phyloP scores from a whole-genome alignment of 2,888 invertebrate species.

The Harmothoe impar region DNA sequence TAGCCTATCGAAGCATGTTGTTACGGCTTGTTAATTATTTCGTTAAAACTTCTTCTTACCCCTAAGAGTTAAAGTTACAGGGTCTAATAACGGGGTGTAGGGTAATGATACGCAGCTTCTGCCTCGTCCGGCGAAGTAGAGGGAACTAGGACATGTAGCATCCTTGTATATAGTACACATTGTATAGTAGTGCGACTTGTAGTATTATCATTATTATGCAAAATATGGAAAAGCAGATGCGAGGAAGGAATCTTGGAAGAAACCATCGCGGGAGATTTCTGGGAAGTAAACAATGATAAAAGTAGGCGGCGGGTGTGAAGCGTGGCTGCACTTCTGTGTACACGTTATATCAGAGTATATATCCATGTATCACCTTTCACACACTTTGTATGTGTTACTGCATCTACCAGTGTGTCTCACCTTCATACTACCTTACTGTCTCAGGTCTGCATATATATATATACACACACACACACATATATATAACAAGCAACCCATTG shows the following conservation, averaged over 20 bases:
- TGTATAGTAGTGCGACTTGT: slow-evolving; percentile 29
- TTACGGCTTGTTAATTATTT: background rate
- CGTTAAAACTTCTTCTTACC: background rate
- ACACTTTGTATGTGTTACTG: slow-evolving; percentile 36
- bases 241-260: slow-evolving; percentile 14
- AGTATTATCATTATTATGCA: slow-evolving; percentile 50
- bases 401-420: slow-evolving; percentile 32
- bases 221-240: slow-evolving; percentile 17
- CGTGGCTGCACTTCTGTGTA: background rate
- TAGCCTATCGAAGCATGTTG: slow-evolving; percentile 10
- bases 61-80: background rate
- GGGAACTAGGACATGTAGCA: background rate
- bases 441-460: slow-evolving; percentile 48
- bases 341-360: background rate
- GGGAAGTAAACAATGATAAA: background rate
- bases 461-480: no score
- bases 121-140: background rate
- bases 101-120: background rate
- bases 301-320: background rate
- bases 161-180: slow-evolving; percentile 20
- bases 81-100: background rate
- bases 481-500: background rate
- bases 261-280: background rate
- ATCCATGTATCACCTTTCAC: slow-evolving; percentile 26
- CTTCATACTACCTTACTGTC: slow-evolving; percentile 58